Evolutionary conservation across 2,888 invertebrate species (phyloP).

Genomic region (Altica lythri): DNA sequence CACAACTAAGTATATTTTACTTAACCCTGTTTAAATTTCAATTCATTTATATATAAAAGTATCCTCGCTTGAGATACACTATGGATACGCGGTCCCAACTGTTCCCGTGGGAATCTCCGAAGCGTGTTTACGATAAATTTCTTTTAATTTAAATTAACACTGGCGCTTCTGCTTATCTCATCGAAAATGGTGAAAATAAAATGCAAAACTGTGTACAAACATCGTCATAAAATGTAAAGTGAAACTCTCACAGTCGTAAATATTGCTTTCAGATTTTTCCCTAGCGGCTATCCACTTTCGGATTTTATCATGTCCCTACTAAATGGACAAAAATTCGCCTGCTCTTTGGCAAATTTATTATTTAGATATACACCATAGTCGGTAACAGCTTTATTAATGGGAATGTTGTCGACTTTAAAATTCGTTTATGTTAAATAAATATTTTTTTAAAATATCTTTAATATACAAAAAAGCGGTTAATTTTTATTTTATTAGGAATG

Average conservation of each 20-base stretch:
- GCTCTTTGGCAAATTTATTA: not conserved
- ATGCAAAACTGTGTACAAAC: conserved; percentile 13
- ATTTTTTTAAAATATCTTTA: too few relatives aligned
- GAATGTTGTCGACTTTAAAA: too few relatives aligned
- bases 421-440: too few relatives aligned
- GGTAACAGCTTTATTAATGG: too few relatives aligned
- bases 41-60: too few relatives aligned
- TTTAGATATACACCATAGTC: conserved; percentile 1
- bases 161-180: conserved; percentile 30
- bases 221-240: conserved; percentile 19
- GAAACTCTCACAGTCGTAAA: conserved; percentile 10
- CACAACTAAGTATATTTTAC: too few relatives aligned
- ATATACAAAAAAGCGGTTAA: too few relatives aligned
- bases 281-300: not conserved
- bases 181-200: conserved; percentile 18
- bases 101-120: not conserved
- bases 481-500: too few relatives aligned
- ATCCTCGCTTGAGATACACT: too few relatives aligned
- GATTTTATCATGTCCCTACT: conserved; percentile 4
- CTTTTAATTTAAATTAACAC: conserved; percentile 33
- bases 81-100: conserved; percentile 9
- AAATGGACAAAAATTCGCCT: conserved; percentile 2
- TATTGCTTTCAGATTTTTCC: conserved; percentile 8
- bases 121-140: conserved; percentile 21
- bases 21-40: too few relatives aligned